Evolutionary conservation across 2,113 vertebrate species (phyloP).

Genomic region (Labeo rohita): DNA sequence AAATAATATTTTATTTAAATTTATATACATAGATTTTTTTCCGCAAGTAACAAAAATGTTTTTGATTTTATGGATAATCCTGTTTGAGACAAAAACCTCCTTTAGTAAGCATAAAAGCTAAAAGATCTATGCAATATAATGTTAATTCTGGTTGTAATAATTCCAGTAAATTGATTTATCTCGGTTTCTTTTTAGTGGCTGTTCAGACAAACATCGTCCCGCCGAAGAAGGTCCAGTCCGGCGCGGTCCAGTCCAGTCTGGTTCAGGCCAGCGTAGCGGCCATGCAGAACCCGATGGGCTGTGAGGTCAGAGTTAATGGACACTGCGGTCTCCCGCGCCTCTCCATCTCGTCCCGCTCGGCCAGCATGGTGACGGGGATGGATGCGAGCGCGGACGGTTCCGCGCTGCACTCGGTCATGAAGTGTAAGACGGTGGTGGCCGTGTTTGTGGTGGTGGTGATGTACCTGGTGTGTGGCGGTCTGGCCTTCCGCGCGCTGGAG

Average conservation of each 20-base stretch:
- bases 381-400: conserved; percentile 78
- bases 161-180: not conserved
- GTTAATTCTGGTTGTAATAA: too few relatives aligned
- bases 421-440: conserved; percentile 95
- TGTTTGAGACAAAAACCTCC: too few relatives aligned
- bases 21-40: too few relatives aligned
- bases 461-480: conserved; percentile 90
- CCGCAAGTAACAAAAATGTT: too few relatives aligned
- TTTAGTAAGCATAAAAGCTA: too few relatives aligned
- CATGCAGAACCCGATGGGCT: conserved; percentile 78
- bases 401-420: conserved; percentile 91
- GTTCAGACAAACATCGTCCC: conserved; percentile 82
- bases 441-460: conserved; percentile 92
- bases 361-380: conserved; percentile 88
- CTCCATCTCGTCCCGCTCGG: conserved; percentile 83
- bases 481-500: conserved; percentile 89
- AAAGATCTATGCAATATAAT: too few relatives aligned
- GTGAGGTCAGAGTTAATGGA: conserved; percentile 80
- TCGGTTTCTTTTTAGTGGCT: conserved; percentile 76
- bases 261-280: conserved; percentile 76
- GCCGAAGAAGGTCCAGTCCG: conserved; percentile 74
- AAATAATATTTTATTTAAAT: too few relatives aligned
- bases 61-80: too few relatives aligned
- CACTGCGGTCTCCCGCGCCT: conserved; percentile 82
- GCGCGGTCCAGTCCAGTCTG: conserved; percentile 72